Percentiles rank a stretch among this genome's conserved stretches.
phyloP scores from a whole-genome alignment of 2,113 vertebrate genomes.

The Actinemys pallida region DNA sequence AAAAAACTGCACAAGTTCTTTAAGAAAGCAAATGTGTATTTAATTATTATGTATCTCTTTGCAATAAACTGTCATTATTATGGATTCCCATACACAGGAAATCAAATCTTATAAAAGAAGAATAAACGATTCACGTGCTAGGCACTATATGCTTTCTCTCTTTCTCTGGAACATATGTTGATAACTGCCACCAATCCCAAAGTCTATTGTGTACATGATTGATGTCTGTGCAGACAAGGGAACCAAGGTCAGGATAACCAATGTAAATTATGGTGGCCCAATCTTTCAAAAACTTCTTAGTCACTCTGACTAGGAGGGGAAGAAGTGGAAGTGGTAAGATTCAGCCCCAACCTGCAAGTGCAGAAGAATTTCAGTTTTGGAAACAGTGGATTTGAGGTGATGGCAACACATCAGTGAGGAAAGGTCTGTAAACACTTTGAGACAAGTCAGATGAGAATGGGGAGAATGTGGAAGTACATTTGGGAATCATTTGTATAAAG shows the following conservation, averaged over 20 bases:
- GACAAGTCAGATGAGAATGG: neutral
- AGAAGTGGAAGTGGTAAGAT: neutral
- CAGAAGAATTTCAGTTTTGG: neutral
- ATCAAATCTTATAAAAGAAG: neutral
- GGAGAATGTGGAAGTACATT: neutral
- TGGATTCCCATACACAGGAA: conserved; percentile 23
- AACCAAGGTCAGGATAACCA: neutral
- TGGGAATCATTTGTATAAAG: conserved; percentile 17
- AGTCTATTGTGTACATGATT: neutral
- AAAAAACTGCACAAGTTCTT: neutral
- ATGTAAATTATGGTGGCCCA: neutral
- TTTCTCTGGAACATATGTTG: neutral
- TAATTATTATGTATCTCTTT: conserved; percentile 33
- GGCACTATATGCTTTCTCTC: neutral
- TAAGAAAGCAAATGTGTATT: conserved; percentile 5
- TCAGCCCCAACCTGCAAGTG: neutral
- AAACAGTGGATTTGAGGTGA: neutral
- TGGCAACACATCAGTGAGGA: neutral
- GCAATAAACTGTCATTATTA: conserved; percentile 21
- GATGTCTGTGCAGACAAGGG: neutral
- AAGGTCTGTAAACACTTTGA: neutral
- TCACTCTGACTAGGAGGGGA: neutral
- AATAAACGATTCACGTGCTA: conserved; percentile 30
- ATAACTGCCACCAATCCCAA: neutral
- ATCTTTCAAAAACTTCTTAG: neutral